Evolutionary conservation across 2,113 vertebrate species (phyloP).

Genomic region (Corythoichthys haematopterus): DNA sequence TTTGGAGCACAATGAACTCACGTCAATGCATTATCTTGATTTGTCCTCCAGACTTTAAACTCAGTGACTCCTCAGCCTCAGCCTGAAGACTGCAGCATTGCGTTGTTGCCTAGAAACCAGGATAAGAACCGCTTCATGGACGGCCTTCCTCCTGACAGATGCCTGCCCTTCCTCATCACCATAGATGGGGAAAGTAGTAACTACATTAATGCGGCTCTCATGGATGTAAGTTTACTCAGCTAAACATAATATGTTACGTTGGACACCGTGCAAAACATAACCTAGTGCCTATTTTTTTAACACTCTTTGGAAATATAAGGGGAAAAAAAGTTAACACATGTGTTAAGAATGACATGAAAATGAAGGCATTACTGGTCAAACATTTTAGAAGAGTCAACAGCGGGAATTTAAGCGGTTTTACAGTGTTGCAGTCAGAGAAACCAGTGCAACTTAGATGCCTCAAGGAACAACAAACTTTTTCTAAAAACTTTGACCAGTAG

Average conservation of each 20-base stretch:
- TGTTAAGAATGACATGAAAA: conserved; percentile 42
- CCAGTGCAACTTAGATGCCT: not conserved
- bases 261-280: not conserved
- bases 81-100: conserved; percentile 98
- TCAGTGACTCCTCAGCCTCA: conserved; percentile 97
- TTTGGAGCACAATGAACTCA: not conserved
- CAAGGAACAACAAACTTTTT: not conserved
- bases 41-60: conserved; percentile 85
- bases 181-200: conserved; percentile 99
- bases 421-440: not conserved
- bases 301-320: not conserved
- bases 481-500: conserved; percentile 6
- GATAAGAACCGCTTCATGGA: conserved; percentile 99
- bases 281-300: not conserved
- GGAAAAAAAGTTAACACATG: conserved; percentile 3
- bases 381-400: conserved; percentile 1
- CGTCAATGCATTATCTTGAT: not conserved
- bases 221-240: conserved; percentile 85
- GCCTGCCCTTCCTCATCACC: conserved; percentile 98
- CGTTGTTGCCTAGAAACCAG: conserved; percentile 95
- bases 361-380: conserved; percentile 10
- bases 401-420: not conserved
- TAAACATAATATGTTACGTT: not conserved
- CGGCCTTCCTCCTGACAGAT: conserved; percentile 95
- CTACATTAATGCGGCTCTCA: conserved; percentile 98